Conservation (phyloP, 1,140 invertebrate species). For the Babylonia areolata region DNA sequence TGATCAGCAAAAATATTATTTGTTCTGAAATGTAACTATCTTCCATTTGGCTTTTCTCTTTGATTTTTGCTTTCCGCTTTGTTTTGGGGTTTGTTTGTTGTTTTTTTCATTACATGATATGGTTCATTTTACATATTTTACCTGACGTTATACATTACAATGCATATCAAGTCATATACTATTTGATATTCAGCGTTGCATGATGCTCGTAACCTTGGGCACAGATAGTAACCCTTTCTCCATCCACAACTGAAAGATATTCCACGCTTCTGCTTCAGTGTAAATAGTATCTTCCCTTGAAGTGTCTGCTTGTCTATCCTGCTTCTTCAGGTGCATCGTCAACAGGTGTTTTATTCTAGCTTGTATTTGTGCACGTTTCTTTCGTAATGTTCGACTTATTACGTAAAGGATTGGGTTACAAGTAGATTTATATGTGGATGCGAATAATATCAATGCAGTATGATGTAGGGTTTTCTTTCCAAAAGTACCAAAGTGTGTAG, state of each 20-base stretch:
- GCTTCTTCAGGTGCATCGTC: not conserved
- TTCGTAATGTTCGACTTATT: not conserved
- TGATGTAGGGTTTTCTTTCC: too few species aligned
- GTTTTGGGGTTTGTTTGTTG: too few species aligned
- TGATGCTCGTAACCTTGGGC: not conserved
- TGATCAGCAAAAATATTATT: too few species aligned
- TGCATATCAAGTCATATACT: too few species aligned
- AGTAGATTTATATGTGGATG: not conserved
- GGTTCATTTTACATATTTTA: too few species aligned
- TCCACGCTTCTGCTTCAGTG: not conserved
- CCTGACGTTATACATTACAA: too few species aligned
- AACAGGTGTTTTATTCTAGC: not conserved
- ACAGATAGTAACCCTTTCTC: not conserved
- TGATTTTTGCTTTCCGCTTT: too few species aligned
- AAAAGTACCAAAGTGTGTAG: too few species aligned
- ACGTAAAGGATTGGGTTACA: not conserved
- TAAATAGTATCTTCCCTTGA: conserved; percentile 32
- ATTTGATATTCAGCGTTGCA: not conserved
- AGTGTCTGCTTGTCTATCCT: not conserved
- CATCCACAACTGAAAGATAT: not conserved
- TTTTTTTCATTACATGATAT: too few species aligned
- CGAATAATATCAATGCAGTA: conserved; percentile 2
- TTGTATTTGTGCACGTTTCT: not conserved
- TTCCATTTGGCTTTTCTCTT: too few species aligned
- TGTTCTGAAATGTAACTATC: too few species aligned